A percentile compares a stretch with the other conserved stretches of the same genome.
Conservation (phyloP, 2,888 invertebrate genomes). For the Athripsodes cinereus region DNA sequence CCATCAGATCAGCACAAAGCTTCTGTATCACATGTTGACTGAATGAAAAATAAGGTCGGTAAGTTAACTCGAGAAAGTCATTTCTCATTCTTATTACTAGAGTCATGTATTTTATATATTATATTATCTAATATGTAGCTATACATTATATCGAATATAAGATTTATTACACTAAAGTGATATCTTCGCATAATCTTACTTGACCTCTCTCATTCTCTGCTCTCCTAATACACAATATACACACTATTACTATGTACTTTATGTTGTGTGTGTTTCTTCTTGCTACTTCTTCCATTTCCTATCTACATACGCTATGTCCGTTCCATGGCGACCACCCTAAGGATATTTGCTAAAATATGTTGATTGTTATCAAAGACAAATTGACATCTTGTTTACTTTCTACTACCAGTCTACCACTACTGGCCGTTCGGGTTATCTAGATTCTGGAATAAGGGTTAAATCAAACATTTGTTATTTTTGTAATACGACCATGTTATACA, state of each 20-base stretch:
- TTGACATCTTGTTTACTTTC: conserved; percentile 18
- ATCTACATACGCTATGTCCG: too few relatives aligned
- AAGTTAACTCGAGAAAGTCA: not conserved
- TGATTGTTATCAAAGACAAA: conserved; percentile 18
- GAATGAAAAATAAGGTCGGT: not conserved
- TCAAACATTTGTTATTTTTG: not conserved
- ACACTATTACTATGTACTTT: not conserved
- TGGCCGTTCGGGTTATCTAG: conserved; percentile 9
- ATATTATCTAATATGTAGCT: not conserved
- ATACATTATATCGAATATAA: not conserved
- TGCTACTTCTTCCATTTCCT: not conserved
- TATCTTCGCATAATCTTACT: not conserved
- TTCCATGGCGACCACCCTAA: not conserved
- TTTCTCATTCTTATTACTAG: not conserved
- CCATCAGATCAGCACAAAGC: too few relatives aligned
- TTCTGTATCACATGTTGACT: not conserved
- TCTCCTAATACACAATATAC: not conserved
- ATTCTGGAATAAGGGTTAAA: not conserved
- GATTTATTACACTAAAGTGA: conserved; percentile 1
- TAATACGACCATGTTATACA: too few relatives aligned
- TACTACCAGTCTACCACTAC: not conserved
- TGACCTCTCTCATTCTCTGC: not conserved
- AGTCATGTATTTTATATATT: too few relatives aligned
- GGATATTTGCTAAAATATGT: conserved; percentile 13
- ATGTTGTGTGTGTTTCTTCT: not conserved